These are phyloP conservation scores for Leptinotarsa haldemani DNA, from an alignment of 2,888 invertebrate genomes.

Conservation along the genomic window DNA sequence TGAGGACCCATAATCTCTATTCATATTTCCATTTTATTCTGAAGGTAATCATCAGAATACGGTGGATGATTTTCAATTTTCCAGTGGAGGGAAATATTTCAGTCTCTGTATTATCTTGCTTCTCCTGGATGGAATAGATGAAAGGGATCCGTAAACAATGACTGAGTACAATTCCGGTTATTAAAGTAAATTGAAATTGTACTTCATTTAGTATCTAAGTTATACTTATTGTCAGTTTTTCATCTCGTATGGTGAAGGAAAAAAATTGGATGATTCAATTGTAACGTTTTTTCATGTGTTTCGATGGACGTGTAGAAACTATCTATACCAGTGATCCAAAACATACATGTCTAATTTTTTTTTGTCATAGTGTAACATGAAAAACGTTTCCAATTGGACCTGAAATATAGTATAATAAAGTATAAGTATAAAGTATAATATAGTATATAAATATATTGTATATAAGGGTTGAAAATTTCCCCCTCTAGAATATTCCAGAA, in stretches of 20 bases:
- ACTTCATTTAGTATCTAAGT: slow-evolving; percentile 12
- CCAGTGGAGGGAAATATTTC: slow-evolving; percentile 43
- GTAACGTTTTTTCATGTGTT: too few relatives aligned
- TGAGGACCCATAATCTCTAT: slow-evolving; percentile 34
- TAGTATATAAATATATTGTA: too few relatives aligned
- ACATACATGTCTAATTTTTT: too few relatives aligned
- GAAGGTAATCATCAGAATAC: slow-evolving; percentile 45
- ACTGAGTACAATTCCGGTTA: slow-evolving; percentile 25
- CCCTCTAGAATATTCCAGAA: too few relatives aligned
- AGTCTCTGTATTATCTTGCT: slow-evolving; percentile 32
- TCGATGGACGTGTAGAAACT: too few relatives aligned
- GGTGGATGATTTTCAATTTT: slow-evolving; percentile 46
- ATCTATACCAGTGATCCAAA: too few relatives aligned
- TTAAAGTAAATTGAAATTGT: slow-evolving; percentile 27
- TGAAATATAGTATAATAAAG: too few relatives aligned
- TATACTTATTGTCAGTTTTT: slow-evolving; percentile 3
- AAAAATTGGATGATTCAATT: too few relatives aligned
- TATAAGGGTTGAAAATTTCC: too few relatives aligned
- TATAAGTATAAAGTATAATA: too few relatives aligned
- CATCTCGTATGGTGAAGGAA: not conserved
- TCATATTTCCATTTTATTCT: slow-evolving; percentile 49
- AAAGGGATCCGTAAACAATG: slow-evolving; percentile 36
- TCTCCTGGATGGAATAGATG: slow-evolving; percentile 32
- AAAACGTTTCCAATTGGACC: too few relatives aligned
- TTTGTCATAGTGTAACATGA: too few relatives aligned